Percentiles rank a stretch among this genome's conserved stretches.
Conservation (phyloP, 2,113 vertebrate species). For the Odontophorus gujanensis region DNA sequence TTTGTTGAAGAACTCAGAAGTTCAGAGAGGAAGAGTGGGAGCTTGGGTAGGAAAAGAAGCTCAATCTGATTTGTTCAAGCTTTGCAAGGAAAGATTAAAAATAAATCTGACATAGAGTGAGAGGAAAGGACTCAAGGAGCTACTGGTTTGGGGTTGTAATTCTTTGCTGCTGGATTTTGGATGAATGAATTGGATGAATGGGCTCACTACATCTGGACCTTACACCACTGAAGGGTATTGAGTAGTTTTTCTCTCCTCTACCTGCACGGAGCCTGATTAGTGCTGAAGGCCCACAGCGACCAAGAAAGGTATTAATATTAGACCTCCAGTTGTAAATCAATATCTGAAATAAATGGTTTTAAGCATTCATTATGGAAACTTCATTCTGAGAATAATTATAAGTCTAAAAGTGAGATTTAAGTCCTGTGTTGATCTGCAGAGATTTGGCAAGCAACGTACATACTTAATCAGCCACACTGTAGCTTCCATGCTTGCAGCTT, state of each 20-base stretch:
- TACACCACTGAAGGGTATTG: not conserved
- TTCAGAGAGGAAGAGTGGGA: not conserved
- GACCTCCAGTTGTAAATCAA: slow-evolving; percentile 70
- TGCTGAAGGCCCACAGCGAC: slow-evolving; percentile 44
- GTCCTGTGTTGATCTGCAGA: slow-evolving; percentile 66
- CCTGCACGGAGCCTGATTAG: slow-evolving; percentile 39
- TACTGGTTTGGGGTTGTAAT: not conserved
- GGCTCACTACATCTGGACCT: not conserved
- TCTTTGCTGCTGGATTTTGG: slow-evolving; percentile 6
- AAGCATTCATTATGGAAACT: slow-evolving; percentile 70
- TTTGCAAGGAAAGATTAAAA: not conserved
- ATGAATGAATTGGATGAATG: not conserved
- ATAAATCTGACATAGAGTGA: not conserved
- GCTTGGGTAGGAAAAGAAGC: not conserved
- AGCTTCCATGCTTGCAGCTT: slow-evolving; percentile 28
- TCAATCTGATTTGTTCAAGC: not conserved
- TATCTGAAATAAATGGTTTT: slow-evolving; percentile 70
- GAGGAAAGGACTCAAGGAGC: not conserved
- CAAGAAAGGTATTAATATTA: slow-evolving; percentile 47
- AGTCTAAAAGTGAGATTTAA: slow-evolving; percentile 73
- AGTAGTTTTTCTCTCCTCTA: slow-evolving; percentile 28
- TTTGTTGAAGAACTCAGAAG: not conserved
- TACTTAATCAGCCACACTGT: slow-evolving; percentile 51
- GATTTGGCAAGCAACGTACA: slow-evolving; percentile 63
- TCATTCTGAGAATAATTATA: slow-evolving; percentile 68